Percentiles rank a stretch among this genome's conserved stretches.
Evolutionary conservation across 2,888 invertebrate genomes (phyloP).

Genomic region (Drosophila meridiana): DNA sequence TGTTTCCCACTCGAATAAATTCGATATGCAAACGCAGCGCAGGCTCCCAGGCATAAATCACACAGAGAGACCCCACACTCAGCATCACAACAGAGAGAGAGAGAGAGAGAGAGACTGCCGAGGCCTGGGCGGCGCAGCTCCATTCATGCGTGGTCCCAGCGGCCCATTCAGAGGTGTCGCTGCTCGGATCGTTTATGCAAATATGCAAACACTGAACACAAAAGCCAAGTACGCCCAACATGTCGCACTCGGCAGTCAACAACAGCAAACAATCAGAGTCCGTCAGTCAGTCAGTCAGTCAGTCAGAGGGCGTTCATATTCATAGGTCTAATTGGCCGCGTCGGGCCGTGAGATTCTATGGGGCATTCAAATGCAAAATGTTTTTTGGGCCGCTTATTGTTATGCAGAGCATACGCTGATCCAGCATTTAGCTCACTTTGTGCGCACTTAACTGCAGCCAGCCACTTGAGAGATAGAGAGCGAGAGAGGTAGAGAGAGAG

Average conservation of each 20-base stretch:
- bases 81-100: neutral
- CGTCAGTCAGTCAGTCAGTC: constrained; percentile 36
- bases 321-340: constrained; percentile 64
- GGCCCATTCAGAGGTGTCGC: constrained; percentile 74
- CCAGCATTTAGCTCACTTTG: constrained; percentile 54
- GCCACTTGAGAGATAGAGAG: constrained; percentile 33
- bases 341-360: constrained; percentile 64
- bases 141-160: constrained; percentile 77
- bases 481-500: neutral
- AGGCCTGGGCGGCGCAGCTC: constrained; percentile 8
- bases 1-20: constrained; percentile 75
- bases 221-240: constrained; percentile 71
- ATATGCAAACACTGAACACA: constrained; percentile 61
- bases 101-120: constrained; percentile 6
- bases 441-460: constrained; percentile 59
- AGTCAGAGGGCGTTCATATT: constrained; percentile 57
- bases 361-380: constrained; percentile 57
- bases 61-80: constrained; percentile 50
- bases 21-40: constrained; percentile 54
- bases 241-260: constrained; percentile 50
- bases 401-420: constrained; percentile 51
- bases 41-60: constrained; percentile 78
- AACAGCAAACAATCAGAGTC: constrained; percentile 9
- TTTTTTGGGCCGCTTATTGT: constrained; percentile 44
- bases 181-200: constrained; percentile 75